Evolutionary conservation across 2,113 vertebrate genomes (phyloP), one percentile per base, ranked within the genome.

Genomic region (Macquaria australasica): DNA sequence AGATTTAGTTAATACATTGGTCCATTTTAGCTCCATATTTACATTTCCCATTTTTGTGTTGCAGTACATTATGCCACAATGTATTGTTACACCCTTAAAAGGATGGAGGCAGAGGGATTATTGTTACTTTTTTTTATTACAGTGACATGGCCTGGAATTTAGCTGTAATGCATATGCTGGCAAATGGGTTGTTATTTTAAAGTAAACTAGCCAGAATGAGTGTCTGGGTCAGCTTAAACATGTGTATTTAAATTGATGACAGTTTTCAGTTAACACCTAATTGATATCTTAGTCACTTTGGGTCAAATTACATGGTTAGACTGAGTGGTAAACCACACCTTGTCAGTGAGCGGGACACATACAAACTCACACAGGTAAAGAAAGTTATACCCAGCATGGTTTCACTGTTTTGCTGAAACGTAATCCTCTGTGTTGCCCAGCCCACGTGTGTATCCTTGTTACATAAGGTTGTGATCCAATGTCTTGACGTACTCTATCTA

Each of bases 381-480:
- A 68, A 71, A 80, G 45, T 69, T 39, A 63, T 6, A 73, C 62
- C 28, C 66, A n/a, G 37, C 10, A 43, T 16, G 12, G 62, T 81
- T 59, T 82, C 34, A 31, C 73, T 34, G 51, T 43, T 77, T 41
- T 34, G 37, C 37, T 62, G 80, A 76, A 74, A 80, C 59, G 6
- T 16, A 31, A 75, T 70, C 79, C 15, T 70, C 18, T 55, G 59
- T 60, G 25, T 77, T 71, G 34, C 48, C 48, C 37, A 73, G 28
- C 50, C 18, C 12, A 1, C 23, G 25, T 63, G 28, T 59, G 73
- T 79, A 4, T 75, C 68, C 10, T 3, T 72, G 70, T 91, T 62
- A 63, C 50, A 4, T 71, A 63, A 75, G 6, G 21, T 21, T 74
- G 69, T 78, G 18, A 78, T 48, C 21, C 6, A 37, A 9, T 55